Conservation (phyloP, 2,113 vertebrate genomes). For the Bufo bufo region DNA sequence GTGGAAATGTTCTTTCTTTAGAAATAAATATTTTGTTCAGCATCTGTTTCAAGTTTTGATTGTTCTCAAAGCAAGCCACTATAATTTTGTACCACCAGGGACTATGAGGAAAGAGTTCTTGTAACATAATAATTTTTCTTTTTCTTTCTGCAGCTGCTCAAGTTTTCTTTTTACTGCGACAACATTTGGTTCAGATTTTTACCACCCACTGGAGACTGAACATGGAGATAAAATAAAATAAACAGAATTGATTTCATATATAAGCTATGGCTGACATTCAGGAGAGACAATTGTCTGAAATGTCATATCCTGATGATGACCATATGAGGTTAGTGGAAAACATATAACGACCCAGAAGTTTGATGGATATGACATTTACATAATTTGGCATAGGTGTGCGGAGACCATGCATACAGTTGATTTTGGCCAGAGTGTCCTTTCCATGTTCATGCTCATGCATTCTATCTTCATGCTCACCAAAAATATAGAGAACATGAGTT, state of each 20-base stretch:
- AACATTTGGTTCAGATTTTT: constrained; percentile 49
- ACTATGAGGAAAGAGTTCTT: constrained; percentile 38
- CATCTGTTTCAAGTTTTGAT: constrained; percentile 52
- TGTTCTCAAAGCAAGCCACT: constrained; percentile 54
- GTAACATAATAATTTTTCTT: constrained; percentile 51
- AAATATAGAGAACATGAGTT: too few relatives aligned
- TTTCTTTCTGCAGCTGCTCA: constrained; percentile 53
- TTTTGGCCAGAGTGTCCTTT: too few relatives aligned
- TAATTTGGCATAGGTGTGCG: too few relatives aligned
- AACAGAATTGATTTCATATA: constrained; percentile 28
- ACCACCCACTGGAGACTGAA: constrained; percentile 26
- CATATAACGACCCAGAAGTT: too few relatives aligned
- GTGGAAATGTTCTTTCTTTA: constrained; percentile 15
- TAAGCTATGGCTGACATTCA: not conserved
- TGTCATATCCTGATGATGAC: not conserved
- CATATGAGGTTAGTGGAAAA: not conserved
- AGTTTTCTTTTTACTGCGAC: constrained; percentile 44
- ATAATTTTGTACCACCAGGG: constrained; percentile 44
- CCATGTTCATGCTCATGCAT: too few relatives aligned
- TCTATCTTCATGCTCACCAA: too few relatives aligned
- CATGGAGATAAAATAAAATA: constrained; percentile 41
- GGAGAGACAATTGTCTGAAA: not conserved
- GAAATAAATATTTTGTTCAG: constrained; percentile 55
- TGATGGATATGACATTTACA: too few relatives aligned
- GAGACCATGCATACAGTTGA: too few relatives aligned